Conservation (phyloP, 2,888 invertebrate genomes). For the Timandra comae region DNA sequence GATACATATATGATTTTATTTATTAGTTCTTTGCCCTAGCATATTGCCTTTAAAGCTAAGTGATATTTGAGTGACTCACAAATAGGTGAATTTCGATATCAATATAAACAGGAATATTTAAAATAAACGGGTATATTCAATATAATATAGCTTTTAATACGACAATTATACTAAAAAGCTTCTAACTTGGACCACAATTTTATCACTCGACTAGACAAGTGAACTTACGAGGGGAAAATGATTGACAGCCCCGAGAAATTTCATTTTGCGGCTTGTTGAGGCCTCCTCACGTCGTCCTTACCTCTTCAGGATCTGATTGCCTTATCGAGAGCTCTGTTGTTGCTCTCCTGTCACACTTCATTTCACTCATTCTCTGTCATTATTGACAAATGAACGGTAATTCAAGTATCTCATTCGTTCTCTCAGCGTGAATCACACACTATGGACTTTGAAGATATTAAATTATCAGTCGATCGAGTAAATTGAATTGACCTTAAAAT, state of each 20-base stretch:
- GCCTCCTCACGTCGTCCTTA: conserved; percentile 44
- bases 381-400: conserved; percentile 36
- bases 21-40: too few relatives aligned
- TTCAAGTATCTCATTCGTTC: conserved; percentile 31
- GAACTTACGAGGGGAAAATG: conserved; percentile 64
- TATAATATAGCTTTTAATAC: too few relatives aligned
- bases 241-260: conserved; percentile 72
- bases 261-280: conserved; percentile 75
- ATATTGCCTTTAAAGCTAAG: too few relatives aligned
- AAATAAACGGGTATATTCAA: too few relatives aligned
- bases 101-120: too few relatives aligned
- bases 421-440: too few relatives aligned
- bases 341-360: conserved; percentile 56
- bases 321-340: conserved; percentile 52
- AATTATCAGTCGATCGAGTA: conserved; percentile 5
- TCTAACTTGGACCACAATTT: conserved; percentile 21
- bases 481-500: too few relatives aligned
- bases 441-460: too few relatives aligned
- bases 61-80: too few relatives aligned
- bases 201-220: conserved; percentile 38
- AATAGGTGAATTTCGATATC: too few relatives aligned
- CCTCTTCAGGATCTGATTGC: conserved; percentile 49
- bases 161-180: too few relatives aligned
- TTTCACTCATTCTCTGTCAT: conserved; percentile 56
- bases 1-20: too few relatives aligned